Evolutionary conservation across 2,797 vertebrate species (phyloP), one percentile per base, ranked within the genome.

Genomic region (Darevskia nairensis): DNA sequence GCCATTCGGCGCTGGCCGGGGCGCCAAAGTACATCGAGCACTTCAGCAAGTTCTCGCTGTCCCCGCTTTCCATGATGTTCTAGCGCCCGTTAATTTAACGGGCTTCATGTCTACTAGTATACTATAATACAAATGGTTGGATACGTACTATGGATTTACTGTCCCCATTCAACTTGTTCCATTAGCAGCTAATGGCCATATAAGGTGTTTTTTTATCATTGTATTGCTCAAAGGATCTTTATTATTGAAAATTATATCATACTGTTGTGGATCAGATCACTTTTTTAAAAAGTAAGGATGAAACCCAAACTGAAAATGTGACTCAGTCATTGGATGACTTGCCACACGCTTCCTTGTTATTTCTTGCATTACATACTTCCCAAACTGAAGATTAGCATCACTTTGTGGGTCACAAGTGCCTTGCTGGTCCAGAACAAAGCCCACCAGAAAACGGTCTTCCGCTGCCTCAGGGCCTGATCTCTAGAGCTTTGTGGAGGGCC

Each of bases 101-200:
- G 35, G 35, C 35, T 35, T 35, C 35, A 35, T 35, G 35, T 35
- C 35, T 35, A 35, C 35, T 35, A 35, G 35, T 95, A 95, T 88
- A 90, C 92, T 94, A 93, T 95, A 95, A 95, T 91, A 95, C 29
- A 96, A 95, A 93, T 92, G 92, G 72, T 87, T 95, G 81, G 66
- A 88, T 94, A 78, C 86, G 87, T 93, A 90, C 88, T 91, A 91
- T 88, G 91, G 92, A 92, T 94, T 91, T 94, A 94, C 92, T n/a
- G n/a, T 86, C 89, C 86, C 86, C 85, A 82, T 35, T 95, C 92
- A 96, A 96, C 92, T 94, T 95, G 92, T 94, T 94, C 90, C 91
- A 91, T 96, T 95, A 96, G 90, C 86, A 91, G 76, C 89, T 96
- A 96, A 95, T 94, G 84, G 83, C 85, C 83, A 94, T 93, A 90